A percentile compares a stretch with the other conserved stretches of the same genome.
Conservation (phyloP, 2,888 invertebrate genomes). For the Limenitis camilla region DNA sequence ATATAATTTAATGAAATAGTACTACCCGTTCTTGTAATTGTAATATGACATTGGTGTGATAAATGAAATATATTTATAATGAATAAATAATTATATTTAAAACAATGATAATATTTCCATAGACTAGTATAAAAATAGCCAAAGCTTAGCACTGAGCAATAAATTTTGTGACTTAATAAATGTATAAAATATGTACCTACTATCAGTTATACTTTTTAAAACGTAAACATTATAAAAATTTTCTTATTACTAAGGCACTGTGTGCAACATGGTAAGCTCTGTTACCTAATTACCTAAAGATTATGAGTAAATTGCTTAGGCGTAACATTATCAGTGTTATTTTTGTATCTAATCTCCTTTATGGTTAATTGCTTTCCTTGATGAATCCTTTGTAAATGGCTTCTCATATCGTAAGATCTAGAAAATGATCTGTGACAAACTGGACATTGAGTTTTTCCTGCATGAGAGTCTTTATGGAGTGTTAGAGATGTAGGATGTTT, state of each 20-base stretch:
- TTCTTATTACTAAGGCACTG: constrained; percentile 35
- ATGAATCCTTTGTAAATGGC: constrained; percentile 75
- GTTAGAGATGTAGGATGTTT: constrained; percentile 77
- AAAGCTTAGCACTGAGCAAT: constrained; percentile 65
- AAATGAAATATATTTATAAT: constrained; percentile 4
- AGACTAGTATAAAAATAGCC: constrained; percentile 74
- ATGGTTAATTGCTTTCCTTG: constrained; percentile 71
- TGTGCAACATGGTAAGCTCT: constrained; percentile 36
- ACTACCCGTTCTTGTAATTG: too few relatives aligned
- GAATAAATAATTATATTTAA: constrained; percentile 51
- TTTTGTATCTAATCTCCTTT: constrained; percentile 67
- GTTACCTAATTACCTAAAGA: constrained; percentile 45
- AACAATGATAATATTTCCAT: constrained; percentile 35
- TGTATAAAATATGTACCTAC: constrained; percentile 27
- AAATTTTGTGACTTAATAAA: constrained; percentile 49
- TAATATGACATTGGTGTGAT: neutral
- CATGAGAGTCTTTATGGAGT: constrained; percentile 77
- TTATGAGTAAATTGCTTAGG: constrained; percentile 62
- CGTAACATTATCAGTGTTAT: constrained; percentile 50
- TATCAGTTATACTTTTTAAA: constrained; percentile 23
- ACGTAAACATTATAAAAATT: constrained; percentile 13
- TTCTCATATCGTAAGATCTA: constrained; percentile 76
- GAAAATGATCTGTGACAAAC: constrained; percentile 77
- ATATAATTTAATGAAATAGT: too few relatives aligned
- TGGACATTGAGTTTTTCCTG: constrained; percentile 77